phyloP scores from a whole-genome alignment of 2,888 invertebrate species.

The Scaptomyza polygonia region DNA sequence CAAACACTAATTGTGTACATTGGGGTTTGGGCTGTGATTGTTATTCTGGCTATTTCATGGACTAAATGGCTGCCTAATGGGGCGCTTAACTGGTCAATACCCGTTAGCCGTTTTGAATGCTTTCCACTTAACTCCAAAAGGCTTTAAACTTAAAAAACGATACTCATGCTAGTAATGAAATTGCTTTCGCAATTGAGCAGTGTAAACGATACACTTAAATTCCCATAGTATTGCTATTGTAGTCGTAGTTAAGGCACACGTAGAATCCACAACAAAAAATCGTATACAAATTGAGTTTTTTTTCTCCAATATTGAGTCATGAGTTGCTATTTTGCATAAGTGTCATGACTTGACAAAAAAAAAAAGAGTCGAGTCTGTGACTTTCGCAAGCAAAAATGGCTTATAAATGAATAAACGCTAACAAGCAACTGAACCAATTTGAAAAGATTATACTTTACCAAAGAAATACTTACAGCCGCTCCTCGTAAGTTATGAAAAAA shows the following conservation, averaged over 20 bases:
- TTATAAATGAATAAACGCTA: conserved; percentile 1
- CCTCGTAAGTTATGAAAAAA: background rate
- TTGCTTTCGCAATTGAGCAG: conserved; percentile 59
- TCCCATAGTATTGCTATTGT: conserved; percentile 1
- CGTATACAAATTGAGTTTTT: conserved; percentile 8
- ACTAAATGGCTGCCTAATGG: conserved; percentile 55
- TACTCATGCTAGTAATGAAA: conserved; percentile 43
- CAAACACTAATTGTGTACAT: conserved; percentile 8
- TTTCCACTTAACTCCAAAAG: conserved; percentile 12
- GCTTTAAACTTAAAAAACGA: conserved; percentile 14
- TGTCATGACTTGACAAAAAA: conserved; percentile 32
- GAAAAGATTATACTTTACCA: background rate
- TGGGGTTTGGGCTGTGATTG: conserved; percentile 8
- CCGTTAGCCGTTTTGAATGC: conserved; percentile 49
- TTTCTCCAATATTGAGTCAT: conserved; percentile 11
- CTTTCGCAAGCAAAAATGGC: conserved; percentile 4
- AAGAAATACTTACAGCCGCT: background rate
- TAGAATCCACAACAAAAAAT: background rate
- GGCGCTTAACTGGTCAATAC: conserved; percentile 60
- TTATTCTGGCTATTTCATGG: conserved; percentile 20
- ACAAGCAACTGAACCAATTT: conserved; percentile 6
- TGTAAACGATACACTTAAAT: conserved; percentile 28
- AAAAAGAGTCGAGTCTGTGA: conserved; percentile 9
- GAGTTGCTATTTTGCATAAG: conserved; percentile 34
- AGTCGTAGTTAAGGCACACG: background rate